A percentile compares a stretch with the other conserved stretches of the same genome.
Conservation (phyloP, 1,140 invertebrate genomes). For the Vanessa atalanta region DNA sequence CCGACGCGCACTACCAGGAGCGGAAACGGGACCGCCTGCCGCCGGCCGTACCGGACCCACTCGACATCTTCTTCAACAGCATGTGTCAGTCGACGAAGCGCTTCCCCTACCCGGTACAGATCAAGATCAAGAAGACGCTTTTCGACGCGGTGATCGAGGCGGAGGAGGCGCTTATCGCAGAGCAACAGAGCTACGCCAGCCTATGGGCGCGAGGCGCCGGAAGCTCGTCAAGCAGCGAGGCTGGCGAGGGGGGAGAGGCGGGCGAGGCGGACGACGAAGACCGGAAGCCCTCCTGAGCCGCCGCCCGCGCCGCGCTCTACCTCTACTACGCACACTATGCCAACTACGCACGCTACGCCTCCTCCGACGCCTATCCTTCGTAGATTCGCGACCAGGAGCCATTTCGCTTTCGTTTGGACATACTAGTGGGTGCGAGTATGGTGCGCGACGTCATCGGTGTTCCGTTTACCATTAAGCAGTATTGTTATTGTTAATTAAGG, state of each 20-base stretch:
- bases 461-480: conserved; percentile 18
- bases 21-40: conserved; percentile 42
- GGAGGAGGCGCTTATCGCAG: conserved; percentile 68
- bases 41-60: conserved; percentile 55
- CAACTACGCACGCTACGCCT: conserved; percentile 38
- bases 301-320: conserved; percentile 41
- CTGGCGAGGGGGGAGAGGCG: conserved; percentile 29
- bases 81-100: conserved; percentile 75
- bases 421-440: not conserved
- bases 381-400: not conserved
- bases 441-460: not conserved
- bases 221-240: conserved; percentile 54
- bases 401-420: not conserved
- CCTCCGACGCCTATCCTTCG: conserved; percentile 12
- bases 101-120: conserved; percentile 68
- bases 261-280: conserved; percentile 44
- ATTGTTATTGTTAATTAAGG: conserved; percentile 10
- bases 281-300: conserved; percentile 57
- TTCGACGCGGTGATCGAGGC: conserved; percentile 68
- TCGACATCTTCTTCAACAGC: conserved; percentile 76
- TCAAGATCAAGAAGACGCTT: conserved; percentile 65
- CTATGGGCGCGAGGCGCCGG: conserved; percentile 65
- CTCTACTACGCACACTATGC: conserved; percentile 34
- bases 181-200: conserved; percentile 71
- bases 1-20: conserved; percentile 42